Base-by-base conservation (phyloP, 2,113 vertebrate genomes). In the Myotis davidii region DNA sequence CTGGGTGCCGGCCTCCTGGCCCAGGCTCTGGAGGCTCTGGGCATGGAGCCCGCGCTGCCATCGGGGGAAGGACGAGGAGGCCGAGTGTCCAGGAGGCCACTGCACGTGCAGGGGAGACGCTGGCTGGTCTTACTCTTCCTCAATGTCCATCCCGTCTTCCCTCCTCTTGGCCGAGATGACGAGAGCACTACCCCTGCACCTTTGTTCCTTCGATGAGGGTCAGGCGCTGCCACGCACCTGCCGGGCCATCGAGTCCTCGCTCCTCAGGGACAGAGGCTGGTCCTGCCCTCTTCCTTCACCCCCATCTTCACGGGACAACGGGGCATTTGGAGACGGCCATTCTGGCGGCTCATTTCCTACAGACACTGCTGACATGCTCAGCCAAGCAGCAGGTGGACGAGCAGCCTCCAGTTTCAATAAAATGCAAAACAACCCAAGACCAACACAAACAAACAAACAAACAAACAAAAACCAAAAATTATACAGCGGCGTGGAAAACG, bases 41-140 rank as follows among this genome's bases (percentile, higher is more conserved):
- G 96, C 96, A 76, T 64, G 95, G 98, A 97, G 98, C 87, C 97
- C 96, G 56, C 98, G 95, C 85, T 96, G 85, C 70, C 96, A 92
- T 37, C 89, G 67, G 92, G 85, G 95, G 93, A 97, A 94, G 61
- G 95, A 89, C 5, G 17, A 94, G 93, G 72, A 94, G 85, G 78
- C 42, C 5, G 87, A 69, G 50, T 6, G 59, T 9, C 56, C 20
- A 9, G 21, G 56, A 23, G 56, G 12, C 23, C 9, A 13, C 82
- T 90, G 72, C 56, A 29, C 94, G 89, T 39, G 81, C 96, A 72
- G 79, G 81, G 64, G 85, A 94, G 89, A 83, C 1, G 32, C 0
- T 12, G n/a, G 59, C 92, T 91, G 95, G 59, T 65, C 91, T 83
- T 56, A 42, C 32, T 91, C 61, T 17, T 65, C 81, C 85, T 92